phyloP scores from a whole-genome alignment of 2,888 invertebrate genomes.

The Tetragonisca angustula region DNA sequence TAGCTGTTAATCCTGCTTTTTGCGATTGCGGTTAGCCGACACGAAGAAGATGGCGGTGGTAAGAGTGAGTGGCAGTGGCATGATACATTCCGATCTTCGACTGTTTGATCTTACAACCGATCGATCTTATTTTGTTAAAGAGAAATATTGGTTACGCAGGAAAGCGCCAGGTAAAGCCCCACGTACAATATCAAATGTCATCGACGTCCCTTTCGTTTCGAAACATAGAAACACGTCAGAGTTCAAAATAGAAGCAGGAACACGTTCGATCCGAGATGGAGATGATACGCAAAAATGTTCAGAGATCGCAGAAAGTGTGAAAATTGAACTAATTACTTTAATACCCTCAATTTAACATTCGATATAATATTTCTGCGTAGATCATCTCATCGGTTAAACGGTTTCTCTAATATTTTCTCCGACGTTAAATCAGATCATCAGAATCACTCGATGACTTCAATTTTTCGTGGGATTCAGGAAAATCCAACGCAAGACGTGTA shows the following conservation, averaged over 20 bases:
- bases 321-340: too few relatives aligned
- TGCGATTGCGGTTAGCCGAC: slow-evolving; percentile 46
- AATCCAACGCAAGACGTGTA: background rate
- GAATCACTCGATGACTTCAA: background rate
- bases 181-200: background rate
- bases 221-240: too few relatives aligned
- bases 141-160: slow-evolving; percentile 14
- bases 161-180: background rate
- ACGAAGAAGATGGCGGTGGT: slow-evolving; percentile 24
- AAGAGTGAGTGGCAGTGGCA: slow-evolving; percentile 1
- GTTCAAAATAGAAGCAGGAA: too few relatives aligned
- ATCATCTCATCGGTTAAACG: too few relatives aligned
- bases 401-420: too few relatives aligned
- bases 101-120: background rate
- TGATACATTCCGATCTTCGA: slow-evolving; percentile 10
- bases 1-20: slow-evolving; percentile 49
- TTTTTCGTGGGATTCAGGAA: background rate
- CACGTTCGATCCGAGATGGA: too few relatives aligned
- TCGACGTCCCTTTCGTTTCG: background rate
- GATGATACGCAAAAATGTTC: too few relatives aligned
- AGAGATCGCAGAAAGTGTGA: too few relatives aligned
- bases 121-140: slow-evolving; percentile 15
- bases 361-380: too few relatives aligned
- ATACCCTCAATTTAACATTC: too few relatives aligned
- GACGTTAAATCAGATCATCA: background rate